Evolutionary conservation across 2,888 invertebrate genomes (phyloP).

Genomic region (Nymphalis c-album): DNA sequence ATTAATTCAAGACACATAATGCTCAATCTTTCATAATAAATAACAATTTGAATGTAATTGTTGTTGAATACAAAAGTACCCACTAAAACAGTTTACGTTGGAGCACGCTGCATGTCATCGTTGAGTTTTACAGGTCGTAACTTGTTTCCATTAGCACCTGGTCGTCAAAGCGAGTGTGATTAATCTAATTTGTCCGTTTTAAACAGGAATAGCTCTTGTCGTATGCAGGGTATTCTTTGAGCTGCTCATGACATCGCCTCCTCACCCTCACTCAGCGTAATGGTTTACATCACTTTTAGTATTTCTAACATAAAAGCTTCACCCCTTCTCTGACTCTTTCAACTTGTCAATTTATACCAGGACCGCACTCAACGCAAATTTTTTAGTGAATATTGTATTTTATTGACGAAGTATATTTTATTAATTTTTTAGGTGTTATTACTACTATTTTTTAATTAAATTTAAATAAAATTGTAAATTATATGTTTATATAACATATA

Average conservation of each 20-base stretch:
- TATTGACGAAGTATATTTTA: neutral
- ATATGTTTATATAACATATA: no score
- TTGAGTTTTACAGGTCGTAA: constrained; percentile 57
- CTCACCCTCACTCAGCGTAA: constrained; percentile 54
- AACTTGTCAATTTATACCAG: constrained; percentile 22
- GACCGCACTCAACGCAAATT: neutral
- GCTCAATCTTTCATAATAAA: neutral
- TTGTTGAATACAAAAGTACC: constrained; percentile 19
- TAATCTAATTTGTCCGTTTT: constrained; percentile 73
- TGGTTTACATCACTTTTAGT: constrained; percentile 58
- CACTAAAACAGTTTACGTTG: constrained; percentile 23
- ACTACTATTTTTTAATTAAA: neutral
- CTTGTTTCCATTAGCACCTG: constrained; percentile 70
- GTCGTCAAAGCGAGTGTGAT: constrained; percentile 66
- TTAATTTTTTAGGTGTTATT: neutral
- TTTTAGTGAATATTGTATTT: neutral
- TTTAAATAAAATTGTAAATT: no score
- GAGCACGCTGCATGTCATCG: constrained; percentile 45
- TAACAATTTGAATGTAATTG: constrained; percentile 6
- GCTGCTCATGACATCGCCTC: constrained; percentile 44
- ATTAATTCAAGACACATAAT: neutral
- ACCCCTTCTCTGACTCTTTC: constrained; percentile 36
- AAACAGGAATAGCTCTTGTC: constrained; percentile 63
- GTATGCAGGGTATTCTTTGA: constrained; percentile 53
- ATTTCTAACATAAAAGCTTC: constrained; percentile 40